Evolutionary conservation across 92 coral and sea anemone species (phyloP).

Genomic region (Micromussa lordhowensis): DNA sequence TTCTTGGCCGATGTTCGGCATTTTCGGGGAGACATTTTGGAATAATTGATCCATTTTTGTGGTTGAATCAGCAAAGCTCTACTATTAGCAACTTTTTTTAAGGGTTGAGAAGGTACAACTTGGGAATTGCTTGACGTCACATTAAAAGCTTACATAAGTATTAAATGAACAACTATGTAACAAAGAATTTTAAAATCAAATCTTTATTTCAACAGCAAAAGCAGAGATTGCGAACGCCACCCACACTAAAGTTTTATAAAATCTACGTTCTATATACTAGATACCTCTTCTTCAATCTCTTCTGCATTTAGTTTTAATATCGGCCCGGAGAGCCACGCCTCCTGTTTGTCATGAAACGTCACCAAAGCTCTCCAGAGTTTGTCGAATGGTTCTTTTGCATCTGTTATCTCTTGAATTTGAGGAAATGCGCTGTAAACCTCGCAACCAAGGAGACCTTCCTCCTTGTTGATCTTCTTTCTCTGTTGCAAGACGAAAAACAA

Average conservation of each 20-base stretch:
- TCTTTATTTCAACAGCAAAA: background rate
- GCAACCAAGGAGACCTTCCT: slow-evolving; percentile 86
- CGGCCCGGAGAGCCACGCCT: slow-evolving; percentile 87
- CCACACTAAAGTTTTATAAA: background rate
- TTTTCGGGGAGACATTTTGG: no score
- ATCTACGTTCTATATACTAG: background rate
- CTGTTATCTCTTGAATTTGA: slow-evolving; percentile 92
- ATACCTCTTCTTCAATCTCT: slow-evolving; percentile 96
- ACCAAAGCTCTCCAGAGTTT: slow-evolving; percentile 95
- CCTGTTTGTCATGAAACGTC: slow-evolving; percentile 84
- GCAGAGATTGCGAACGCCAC: background rate
- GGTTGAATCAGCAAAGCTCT: no score
- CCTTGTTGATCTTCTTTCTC: slow-evolving; percentile 93
- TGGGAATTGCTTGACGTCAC: no score
- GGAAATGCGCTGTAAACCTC: slow-evolving; percentile 89
- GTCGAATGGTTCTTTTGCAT: slow-evolving; percentile 96
- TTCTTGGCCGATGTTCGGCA: no score
- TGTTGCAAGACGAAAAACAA: slow-evolving; percentile 12
- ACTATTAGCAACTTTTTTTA: no score
- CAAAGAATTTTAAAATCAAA: background rate
- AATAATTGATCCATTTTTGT: no score
- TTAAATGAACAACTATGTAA: background rate
- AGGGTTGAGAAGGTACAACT: no score
- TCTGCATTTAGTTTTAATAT: slow-evolving; percentile 86
- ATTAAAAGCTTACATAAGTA: no score